Percentiles rank a stretch among this genome's conserved stretches.
Conservation (phyloP, 2,797 vertebrate genomes). For the Smutsia gigantea region DNA sequence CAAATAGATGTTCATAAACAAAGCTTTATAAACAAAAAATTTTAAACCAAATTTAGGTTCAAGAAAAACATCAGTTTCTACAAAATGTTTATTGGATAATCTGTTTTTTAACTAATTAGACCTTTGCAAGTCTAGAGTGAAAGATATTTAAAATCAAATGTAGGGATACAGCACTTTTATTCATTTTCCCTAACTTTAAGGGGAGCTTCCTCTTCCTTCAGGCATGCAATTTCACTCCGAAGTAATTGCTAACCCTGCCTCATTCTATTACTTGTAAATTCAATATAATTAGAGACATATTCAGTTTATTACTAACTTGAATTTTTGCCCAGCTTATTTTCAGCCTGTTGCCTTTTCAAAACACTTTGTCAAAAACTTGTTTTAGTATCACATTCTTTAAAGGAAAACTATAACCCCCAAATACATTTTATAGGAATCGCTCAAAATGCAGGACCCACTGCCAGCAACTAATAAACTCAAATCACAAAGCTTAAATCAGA, state of each 20-base stretch:
- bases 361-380: conserved; percentile 86
- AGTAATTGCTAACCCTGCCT: conserved; percentile 84
- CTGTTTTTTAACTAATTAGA: conserved; percentile 76
- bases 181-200: conserved; percentile 77
- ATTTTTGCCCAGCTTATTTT: conserved; percentile 81
- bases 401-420: conserved; percentile 82
- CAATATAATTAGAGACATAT: conserved; percentile 88
- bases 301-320: conserved; percentile 86
- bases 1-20: neutral
- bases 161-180: conserved; percentile 80
- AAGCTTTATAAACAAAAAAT: neutral
- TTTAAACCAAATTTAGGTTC: conserved; percentile 37
- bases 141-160: conserved; percentile 83
- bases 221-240: conserved; percentile 85
- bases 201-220: conserved; percentile 79
- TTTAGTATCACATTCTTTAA: conserved; percentile 83
- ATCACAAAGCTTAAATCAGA: conserved; percentile 66
- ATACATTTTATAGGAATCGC: conserved; percentile 83
- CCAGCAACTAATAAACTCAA: conserved; percentile 75
- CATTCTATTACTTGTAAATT: conserved; percentile 86
- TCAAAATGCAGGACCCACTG: conserved; percentile 66
- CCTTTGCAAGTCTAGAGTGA: conserved; percentile 73
- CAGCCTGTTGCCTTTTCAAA: conserved; percentile 85
- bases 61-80: conserved; percentile 72
- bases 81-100: conserved; percentile 73